These are phyloP conservation scores for Chitala chitala DNA, from an alignment of 2,113 vertebrate species.

Conservation along the genomic window DNA sequence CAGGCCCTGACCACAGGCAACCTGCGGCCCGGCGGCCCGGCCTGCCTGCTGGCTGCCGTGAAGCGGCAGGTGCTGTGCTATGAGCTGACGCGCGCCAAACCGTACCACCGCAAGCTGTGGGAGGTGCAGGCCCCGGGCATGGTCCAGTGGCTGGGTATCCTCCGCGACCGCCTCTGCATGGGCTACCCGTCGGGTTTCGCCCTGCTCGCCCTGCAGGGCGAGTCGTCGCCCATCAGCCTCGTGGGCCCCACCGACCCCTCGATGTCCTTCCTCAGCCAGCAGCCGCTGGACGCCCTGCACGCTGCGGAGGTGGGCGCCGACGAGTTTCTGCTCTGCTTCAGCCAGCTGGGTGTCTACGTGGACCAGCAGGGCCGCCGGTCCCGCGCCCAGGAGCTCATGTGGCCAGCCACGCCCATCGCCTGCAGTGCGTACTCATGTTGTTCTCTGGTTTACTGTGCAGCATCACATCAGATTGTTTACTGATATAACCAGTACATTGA, in stretches of 20 bases:
- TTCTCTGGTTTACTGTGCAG: no score
- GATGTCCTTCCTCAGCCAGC: constrained; percentile 85
- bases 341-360: constrained; percentile 90
- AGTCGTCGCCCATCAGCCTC: constrained; percentile 84
- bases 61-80: constrained; percentile 89
- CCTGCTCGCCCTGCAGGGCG: constrained; percentile 86
- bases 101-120: constrained; percentile 75
- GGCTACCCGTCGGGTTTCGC: constrained; percentile 93
- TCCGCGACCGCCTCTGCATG: constrained; percentile 84
- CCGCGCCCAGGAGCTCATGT: constrained; percentile 91
- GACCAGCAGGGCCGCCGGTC: constrained; percentile 86
- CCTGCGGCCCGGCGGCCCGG: constrained; percentile 64
- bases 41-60: constrained; percentile 81
- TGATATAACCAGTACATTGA: no score
- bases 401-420: constrained; percentile 86
- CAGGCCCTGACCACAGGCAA: constrained; percentile 74
- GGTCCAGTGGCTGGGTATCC: constrained; percentile 86
- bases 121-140: constrained; percentile 80
- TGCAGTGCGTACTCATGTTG: constrained; percentile 81
- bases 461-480: no score
- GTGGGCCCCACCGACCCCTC: constrained; percentile 85
- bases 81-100: constrained; percentile 79
- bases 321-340: constrained; percentile 96
- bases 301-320: constrained; percentile 76
- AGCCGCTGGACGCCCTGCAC: constrained; percentile 85